phyloP scores from a whole-genome alignment of 2,888 invertebrate genomes.

The Mongoloraphidia duomilia region DNA sequence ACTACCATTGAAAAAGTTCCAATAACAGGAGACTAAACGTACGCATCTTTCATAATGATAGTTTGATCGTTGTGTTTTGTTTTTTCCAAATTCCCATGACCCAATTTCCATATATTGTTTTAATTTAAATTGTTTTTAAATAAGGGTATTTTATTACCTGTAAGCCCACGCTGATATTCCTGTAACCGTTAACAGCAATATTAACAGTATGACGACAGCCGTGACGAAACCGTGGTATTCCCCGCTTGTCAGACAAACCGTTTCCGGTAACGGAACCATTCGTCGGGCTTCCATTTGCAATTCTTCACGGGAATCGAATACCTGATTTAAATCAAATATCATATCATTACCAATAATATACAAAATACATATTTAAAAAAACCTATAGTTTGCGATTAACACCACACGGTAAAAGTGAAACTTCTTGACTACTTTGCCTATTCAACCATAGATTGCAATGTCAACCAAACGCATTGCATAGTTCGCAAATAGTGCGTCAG shows the following conservation, averaged over 20 bases:
- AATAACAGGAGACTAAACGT: too few species aligned
- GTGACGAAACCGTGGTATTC: slow-evolving; percentile 78
- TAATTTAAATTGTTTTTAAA: background rate
- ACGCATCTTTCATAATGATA: too few species aligned
- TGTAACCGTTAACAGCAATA: slow-evolving; percentile 57
- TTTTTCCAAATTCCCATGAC: too few species aligned
- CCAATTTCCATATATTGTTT: too few species aligned
- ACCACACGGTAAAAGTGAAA: background rate
- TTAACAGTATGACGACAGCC: slow-evolving; percentile 59
- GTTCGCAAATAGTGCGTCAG: too few species aligned
- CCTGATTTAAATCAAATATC: slow-evolving; percentile 33
- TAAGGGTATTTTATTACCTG: slow-evolving; percentile 33
- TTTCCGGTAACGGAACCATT: slow-evolving; percentile 48
- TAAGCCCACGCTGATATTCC: slow-evolving; percentile 63
- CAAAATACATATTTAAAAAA: background rate
- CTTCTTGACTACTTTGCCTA: too few species aligned
- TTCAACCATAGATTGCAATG: too few species aligned
- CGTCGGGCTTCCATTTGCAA: slow-evolving; percentile 51
- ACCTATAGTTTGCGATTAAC: background rate
- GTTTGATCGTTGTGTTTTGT: too few species aligned
- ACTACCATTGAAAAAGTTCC: too few species aligned
- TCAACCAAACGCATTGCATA: too few species aligned
- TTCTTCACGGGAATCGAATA: slow-evolving; percentile 67
- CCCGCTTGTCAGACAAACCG: slow-evolving; percentile 65
- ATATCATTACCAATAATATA: too few species aligned